phyloP scores from a whole-genome alignment of 1,140 invertebrate genomes.

The Danaus plexippus region DNA sequence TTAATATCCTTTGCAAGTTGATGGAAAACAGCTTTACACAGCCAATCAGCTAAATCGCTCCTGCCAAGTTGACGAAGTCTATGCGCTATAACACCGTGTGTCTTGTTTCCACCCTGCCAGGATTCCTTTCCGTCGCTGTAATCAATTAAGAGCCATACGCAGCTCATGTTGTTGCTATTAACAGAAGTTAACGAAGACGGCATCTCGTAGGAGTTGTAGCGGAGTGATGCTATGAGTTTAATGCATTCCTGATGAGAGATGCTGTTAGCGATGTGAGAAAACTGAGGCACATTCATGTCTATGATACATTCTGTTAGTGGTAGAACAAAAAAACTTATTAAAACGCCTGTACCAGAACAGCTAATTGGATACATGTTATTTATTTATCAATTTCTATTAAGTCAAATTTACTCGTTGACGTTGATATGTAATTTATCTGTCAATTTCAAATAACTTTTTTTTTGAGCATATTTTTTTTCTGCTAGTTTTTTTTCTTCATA shows the following conservation, averaged over 20 bases:
- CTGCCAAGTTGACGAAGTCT: conserved; percentile 73
- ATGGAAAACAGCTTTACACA: conserved; percentile 73
- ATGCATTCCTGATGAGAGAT: conserved; percentile 72
- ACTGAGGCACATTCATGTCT: conserved; percentile 72
- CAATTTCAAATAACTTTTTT: no score
- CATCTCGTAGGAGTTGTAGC: conserved; percentile 69
- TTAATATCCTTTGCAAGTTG: conserved; percentile 73
- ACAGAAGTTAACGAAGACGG: conserved; percentile 31
- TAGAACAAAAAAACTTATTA: conserved; percentile 5
- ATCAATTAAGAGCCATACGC: conserved; percentile 70
- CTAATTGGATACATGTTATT: conserved; percentile 5
- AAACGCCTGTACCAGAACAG: conserved; percentile 4
- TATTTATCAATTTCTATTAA: background rate
- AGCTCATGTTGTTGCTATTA: conserved; percentile 54
- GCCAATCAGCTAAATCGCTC: conserved; percentile 73
- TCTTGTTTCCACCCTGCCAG: conserved; percentile 69
- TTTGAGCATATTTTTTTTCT: no score
- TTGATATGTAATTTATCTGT: no score
- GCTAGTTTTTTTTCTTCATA: no score
- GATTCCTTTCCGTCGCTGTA: conserved; percentile 69
- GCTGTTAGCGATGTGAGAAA: conserved; percentile 72
- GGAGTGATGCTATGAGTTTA: conserved; percentile 71
- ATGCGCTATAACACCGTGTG: conserved; percentile 68
- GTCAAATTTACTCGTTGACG: no score
- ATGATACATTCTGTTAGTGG: conserved; percentile 49